These are phyloP conservation scores for sheep (Ovis aries) DNA, from an alignment of 2,113 vertebrate genomes.

Conservation along the genomic window DNA sequence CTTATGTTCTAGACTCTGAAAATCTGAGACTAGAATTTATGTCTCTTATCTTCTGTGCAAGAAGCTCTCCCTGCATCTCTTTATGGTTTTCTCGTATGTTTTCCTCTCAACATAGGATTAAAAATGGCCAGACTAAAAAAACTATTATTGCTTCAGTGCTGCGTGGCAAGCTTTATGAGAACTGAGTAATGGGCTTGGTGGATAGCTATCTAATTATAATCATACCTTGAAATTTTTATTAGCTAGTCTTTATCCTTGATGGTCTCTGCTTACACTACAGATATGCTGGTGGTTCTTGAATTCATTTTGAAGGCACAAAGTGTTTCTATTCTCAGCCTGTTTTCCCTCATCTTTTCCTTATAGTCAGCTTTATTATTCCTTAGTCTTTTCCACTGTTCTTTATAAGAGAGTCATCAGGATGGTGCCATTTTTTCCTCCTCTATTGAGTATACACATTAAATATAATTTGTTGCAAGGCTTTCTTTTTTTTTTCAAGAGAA, in stretches of 20 bases:
- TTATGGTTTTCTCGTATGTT: not conserved
- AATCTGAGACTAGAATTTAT: not conserved
- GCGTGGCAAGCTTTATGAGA: constrained; percentile 34
- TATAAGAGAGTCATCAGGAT: constrained; percentile 12
- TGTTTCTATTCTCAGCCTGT: constrained; percentile 20
- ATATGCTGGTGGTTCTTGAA: constrained; percentile 9
- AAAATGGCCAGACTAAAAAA: not conserved
- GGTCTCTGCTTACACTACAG: constrained; percentile 8
- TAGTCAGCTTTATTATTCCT: constrained; percentile 6
- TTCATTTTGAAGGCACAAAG: not conserved
- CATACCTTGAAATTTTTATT: constrained; percentile 53
- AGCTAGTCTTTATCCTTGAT: not conserved
- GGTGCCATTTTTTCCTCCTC: not conserved
- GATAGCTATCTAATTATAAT: constrained; percentile 50
- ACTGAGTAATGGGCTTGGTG: constrained; percentile 38
- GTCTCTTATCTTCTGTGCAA: not conserved
- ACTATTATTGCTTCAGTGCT: not conserved
- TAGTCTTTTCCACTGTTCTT: not conserved
- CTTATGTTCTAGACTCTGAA: not conserved
- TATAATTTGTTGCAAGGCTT: not conserved
- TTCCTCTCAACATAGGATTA: not conserved
- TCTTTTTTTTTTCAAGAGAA: constrained; percentile 27
- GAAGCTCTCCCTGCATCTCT: not conserved
- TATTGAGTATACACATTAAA: constrained; percentile 1
- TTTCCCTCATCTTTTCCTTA: constrained; percentile 10